Conservation (phyloP, 2,797 vertebrate genomes). For the Parotocinclus haroldoi region DNA sequence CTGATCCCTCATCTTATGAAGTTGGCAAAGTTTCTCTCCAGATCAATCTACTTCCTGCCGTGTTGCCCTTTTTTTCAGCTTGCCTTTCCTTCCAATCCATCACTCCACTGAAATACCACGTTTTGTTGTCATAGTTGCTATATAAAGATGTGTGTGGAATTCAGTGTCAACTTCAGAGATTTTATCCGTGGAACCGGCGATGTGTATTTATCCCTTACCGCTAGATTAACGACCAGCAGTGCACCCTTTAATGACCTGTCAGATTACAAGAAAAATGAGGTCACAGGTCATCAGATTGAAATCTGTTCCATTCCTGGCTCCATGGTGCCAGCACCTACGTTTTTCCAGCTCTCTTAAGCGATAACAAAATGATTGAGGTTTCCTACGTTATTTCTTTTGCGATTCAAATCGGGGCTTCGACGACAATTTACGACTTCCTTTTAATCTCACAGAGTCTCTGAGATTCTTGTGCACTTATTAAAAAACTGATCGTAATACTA, state of each 20-base stretch:
- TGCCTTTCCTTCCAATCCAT: conserved; percentile 2
- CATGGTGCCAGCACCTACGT: conserved; percentile 45
- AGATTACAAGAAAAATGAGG: conserved; percentile 70
- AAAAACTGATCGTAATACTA: no score
- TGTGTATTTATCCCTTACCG: conserved; percentile 61
- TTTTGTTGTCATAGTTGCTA: conserved; percentile 7
- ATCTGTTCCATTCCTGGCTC: conserved; percentile 60
- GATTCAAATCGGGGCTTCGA: background rate
- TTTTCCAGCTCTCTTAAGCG: conserved; percentile 35
- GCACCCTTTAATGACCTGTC: conserved; percentile 69
- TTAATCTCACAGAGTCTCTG: no score
- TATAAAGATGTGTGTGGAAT: conserved; percentile 13
- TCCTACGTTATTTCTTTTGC: conserved; percentile 29
- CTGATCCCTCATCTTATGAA: no score
- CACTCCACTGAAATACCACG: background rate
- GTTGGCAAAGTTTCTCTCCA: background rate
- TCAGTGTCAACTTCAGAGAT: conserved; percentile 54
- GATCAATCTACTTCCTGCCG: conserved; percentile 2
- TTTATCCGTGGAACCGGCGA: conserved; percentile 55
- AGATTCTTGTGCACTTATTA: no score
- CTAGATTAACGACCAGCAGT: conserved; percentile 66
- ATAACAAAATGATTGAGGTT: conserved; percentile 36
- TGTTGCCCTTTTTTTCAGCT: background rate
- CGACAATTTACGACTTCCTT: background rate
- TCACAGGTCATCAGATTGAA: conserved; percentile 67